These are phyloP conservation scores for Tachycineta bicolor DNA, from an alignment of 2,113 vertebrate species.

Conservation along the genomic window DNA sequence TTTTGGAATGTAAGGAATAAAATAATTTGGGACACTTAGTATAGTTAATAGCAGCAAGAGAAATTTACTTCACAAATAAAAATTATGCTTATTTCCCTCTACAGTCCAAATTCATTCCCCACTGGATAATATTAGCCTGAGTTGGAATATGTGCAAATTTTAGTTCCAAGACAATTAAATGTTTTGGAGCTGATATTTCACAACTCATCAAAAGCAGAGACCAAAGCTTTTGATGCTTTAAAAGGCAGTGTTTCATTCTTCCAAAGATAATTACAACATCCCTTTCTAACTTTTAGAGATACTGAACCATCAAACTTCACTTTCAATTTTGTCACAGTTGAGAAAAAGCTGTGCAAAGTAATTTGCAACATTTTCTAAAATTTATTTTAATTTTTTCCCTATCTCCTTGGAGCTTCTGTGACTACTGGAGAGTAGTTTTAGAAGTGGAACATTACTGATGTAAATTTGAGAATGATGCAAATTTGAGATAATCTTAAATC, in stretches of 20 bases:
- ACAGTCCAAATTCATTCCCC: not conserved
- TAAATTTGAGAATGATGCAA: not conserved
- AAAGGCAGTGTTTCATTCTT: not conserved
- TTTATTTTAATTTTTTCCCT: not conserved
- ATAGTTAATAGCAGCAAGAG: not conserved
- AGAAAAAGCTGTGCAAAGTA: not conserved
- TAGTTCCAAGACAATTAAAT: slow-evolving; percentile 33
- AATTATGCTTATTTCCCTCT: not conserved
- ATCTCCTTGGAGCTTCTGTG: not conserved
- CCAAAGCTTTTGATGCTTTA: not conserved
- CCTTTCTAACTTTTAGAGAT: not conserved
- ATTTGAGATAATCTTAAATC: slow-evolving; percentile 1
- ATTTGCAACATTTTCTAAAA: not conserved
- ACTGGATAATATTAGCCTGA: not conserved
- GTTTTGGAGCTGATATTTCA: slow-evolving; percentile 31
- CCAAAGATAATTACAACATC: not conserved
- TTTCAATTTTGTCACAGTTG: not conserved
- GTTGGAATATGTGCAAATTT: slow-evolving; percentile 16
- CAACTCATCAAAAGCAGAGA: slow-evolving; percentile 1
- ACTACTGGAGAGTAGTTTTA: not conserved
- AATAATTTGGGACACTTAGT: not conserved
- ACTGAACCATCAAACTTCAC: not conserved
- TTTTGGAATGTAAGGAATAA: not conserved
- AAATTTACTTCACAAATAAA: not conserved
- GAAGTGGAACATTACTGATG: not conserved